Evolutionary conservation across 1,140 invertebrate species (phyloP), one percentile per base, ranked within the genome.

Genomic region (Trichomalopsis sarcophagae): DNA sequence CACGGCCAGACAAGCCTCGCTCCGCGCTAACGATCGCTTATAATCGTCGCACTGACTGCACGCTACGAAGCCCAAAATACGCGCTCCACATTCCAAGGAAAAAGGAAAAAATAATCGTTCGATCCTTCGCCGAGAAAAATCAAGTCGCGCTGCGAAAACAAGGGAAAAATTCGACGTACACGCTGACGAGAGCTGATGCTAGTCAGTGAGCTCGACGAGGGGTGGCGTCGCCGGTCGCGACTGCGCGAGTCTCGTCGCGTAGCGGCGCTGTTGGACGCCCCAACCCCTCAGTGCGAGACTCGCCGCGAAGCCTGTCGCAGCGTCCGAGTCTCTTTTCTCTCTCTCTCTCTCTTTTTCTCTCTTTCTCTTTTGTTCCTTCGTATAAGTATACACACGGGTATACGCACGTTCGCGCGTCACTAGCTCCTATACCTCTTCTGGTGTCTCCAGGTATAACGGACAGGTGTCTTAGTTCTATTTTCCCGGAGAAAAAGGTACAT

Each of bases 131-230:
- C 44, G 2, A 10, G 13, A 47, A 47, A 47, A 36, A 36, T 36
- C 33, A 36, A 44, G 47, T 50, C 47, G 14, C 11, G 13, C 47
- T 10, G 2, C 14, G 21, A 17, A n/a, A 62, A 62, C 1, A n/a
- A 62, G n/a, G 1, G 17, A 62, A 62, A 62, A 62, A 44, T 44
- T 44, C 40, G 40, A 21, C 55, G 7, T 6, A 0, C 3, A 0
- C n/a, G n/a, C 14, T 21, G 5, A 17, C 66, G 10, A 71, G 27
- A 7, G 17, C 23, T 27, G 27, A 1, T 27, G 27, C 27, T 75
- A 75, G 73, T 75, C 73, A 75, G 73, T 44, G 73, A 75, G 73
- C 73, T 75, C 73, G 73, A 75, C 73, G 73, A 75, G 73, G 73
- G 73, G 73, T 75, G 73, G 73, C 73, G 73, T 62, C 36, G 73